phyloP scores from a whole-genome alignment of 2,888 invertebrate species.

The Cistogaster globosa region DNA sequence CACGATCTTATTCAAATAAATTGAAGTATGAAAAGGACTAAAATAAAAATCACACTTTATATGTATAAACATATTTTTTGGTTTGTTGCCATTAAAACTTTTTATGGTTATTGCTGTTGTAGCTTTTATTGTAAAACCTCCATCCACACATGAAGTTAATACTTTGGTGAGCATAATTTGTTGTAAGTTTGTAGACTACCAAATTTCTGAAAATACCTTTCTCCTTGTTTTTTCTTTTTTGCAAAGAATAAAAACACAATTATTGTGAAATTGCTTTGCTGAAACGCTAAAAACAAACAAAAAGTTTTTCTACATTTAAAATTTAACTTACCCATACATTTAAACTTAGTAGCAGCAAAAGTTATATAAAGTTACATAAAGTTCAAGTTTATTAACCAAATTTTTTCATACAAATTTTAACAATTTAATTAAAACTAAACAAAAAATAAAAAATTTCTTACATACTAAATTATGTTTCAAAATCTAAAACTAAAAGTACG shows the following conservation, averaged over 20 bases:
- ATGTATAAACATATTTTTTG: conserved; percentile 28
- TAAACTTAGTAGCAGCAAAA: neutral
- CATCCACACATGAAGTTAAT: conserved; percentile 23
- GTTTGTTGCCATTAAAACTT: conserved; percentile 32
- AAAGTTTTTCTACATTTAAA: conserved; percentile 16
- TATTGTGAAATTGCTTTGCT: neutral
- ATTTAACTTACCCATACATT: conserved; percentile 54
- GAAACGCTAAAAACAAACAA: conserved; percentile 17
- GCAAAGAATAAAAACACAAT: neutral
- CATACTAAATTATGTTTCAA: no score
- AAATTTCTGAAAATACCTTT: conserved; percentile 37
- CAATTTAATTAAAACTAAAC: no score
- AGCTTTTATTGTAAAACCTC: conserved; percentile 14
- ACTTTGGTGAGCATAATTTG: neutral
- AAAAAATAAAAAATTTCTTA: no score
- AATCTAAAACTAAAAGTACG: no score
- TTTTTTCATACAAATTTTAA: no score
- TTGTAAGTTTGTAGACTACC: conserved; percentile 4
- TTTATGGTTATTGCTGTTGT: conserved; percentile 21
- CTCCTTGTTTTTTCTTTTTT: neutral
- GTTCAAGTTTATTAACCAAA: no score
- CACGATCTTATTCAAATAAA: conserved; percentile 5
- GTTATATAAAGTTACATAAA: no score
- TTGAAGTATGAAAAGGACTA: neutral
- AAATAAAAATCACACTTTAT: conserved; percentile 35